These are phyloP conservation scores for Tetragnatha montana DNA, from an alignment of 2,888 invertebrate genomes.

Conservation along the genomic window DNA sequence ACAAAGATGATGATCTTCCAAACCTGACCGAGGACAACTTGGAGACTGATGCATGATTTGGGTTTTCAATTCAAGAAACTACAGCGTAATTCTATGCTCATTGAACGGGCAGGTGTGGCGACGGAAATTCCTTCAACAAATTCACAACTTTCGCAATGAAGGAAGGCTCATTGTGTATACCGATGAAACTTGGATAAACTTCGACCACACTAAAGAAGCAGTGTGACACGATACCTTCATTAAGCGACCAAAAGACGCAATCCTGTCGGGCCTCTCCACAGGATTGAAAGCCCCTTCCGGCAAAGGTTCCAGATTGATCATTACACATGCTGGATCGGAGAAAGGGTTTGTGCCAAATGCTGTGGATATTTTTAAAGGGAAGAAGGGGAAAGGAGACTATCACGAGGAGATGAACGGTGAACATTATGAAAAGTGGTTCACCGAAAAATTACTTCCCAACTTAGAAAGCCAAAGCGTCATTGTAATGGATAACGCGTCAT, in stretches of 20 bases:
- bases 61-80: too few relatives aligned
- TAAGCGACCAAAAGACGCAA: constrained; percentile 19
- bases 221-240: constrained; percentile 14
- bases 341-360: constrained; percentile 6
- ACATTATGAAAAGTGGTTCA: constrained; percentile 29
- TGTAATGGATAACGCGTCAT: constrained; percentile 24
- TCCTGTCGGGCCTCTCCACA: constrained; percentile 4
- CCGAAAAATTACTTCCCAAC: neutral
- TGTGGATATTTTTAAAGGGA: neutral
- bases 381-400: constrained; percentile 16
- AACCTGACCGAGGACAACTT: too few relatives aligned
- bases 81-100: too few relatives aligned
- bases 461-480: neutral
- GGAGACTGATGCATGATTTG: too few relatives aligned
- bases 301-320: constrained; percentile 35
- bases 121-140: too few relatives aligned
- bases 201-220: too few relatives aligned
- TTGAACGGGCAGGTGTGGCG: too few relatives aligned
- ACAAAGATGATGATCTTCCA: too few relatives aligned
- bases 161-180: too few relatives aligned
- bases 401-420: constrained; percentile 20
- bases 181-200: too few relatives aligned
- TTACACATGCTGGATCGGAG: constrained; percentile 22
- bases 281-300: constrained; percentile 34
- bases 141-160: too few relatives aligned